Percentiles rank a stretch among this genome's conserved stretches.
These are phyloP conservation scores for Speoplatyrhinus poulsoni DNA, from an alignment of 2,113 vertebrate genomes.

Conservation along the genomic window DNA sequence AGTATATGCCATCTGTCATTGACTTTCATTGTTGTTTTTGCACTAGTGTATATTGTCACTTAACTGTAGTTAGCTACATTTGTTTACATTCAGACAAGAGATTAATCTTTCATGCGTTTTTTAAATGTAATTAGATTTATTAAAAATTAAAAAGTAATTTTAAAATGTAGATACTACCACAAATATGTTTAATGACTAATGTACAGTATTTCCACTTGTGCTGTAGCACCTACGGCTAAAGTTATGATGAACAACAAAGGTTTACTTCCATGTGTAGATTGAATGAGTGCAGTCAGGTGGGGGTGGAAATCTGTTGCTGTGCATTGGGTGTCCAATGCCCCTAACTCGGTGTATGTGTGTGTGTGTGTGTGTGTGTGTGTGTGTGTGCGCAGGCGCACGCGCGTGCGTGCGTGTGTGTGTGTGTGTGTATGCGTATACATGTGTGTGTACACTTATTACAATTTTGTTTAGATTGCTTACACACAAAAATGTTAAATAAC, in stretches of 20 bases:
- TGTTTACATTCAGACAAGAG: too few relatives aligned
- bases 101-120: neutral
- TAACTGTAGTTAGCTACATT: too few relatives aligned
- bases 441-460: conserved; percentile 11
- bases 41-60: too few relatives aligned
- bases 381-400: too few relatives aligned
- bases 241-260: too few relatives aligned
- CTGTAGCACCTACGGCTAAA: too few relatives aligned
- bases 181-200: too few relatives aligned
- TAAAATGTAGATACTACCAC: neutral
- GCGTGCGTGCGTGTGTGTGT: neutral
- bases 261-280: neutral
- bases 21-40: too few relatives aligned
- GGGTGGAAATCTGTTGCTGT: neutral
- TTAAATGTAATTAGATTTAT: too few relatives aligned
- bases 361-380: neutral
- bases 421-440: neutral
- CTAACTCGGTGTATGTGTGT: neutral
- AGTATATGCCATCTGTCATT: too few relatives aligned
- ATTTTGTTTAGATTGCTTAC: neutral
- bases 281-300: neutral
- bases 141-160: neutral
- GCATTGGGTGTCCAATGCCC: neutral
- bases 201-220: too few relatives aligned
- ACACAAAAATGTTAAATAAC: neutral